Evolutionary conservation across 2,113 vertebrate species (phyloP), one percentile per base, ranked within the genome.

Genomic region (Rallus limicola): DNA sequence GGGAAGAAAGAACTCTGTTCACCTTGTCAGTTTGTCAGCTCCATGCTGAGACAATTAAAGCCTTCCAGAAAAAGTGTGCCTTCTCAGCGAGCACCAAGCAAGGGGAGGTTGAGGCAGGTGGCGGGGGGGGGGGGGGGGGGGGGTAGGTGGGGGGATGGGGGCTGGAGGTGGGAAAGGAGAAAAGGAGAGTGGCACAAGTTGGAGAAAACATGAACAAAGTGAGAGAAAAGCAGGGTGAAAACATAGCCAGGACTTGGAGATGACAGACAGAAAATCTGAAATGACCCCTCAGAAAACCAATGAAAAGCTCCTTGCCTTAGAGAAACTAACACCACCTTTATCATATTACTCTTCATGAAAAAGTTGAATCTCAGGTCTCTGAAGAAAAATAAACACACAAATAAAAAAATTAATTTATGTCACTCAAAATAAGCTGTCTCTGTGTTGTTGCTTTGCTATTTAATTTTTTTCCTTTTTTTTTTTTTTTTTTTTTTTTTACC

Each of bases 81-180:
- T 72, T 13, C 11, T 75, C 42, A 23, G 8, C 25, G 5, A 67
- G 7, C 16, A 81, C 6, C 15, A 55, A 42, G 28, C 7, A 75
- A 15, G 68, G 13, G 13, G 5, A 90, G 10, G 24, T 13, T 74
- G 44, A 59, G n/a, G 34, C 4, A n/a, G 13, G 7, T 3, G 5
- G 2, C 3, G 29, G 53, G 31, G 21, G 16, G 4, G 3, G 38
- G 4, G 3, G 6, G 24, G 4, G 3, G 38, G 4, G 3, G 6
- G 24, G n/a, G 34, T 4, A 33, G 13, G 7, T 3, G 5, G 2
- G 3, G 29, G 53, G 13, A 6, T 3, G 5, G 2, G 3, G 29
- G 53, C 36, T 36, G 31, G 24, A 16, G 4, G 3, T 34, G 4
- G 2, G 6, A 36, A 36, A 36, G 36, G 36, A 36, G 24, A 63